Percentiles rank a stretch among this genome's conserved stretches.
phyloP scores from a whole-genome alignment of 2,797 vertebrate genomes.

The Liasis olivaceus region DNA sequence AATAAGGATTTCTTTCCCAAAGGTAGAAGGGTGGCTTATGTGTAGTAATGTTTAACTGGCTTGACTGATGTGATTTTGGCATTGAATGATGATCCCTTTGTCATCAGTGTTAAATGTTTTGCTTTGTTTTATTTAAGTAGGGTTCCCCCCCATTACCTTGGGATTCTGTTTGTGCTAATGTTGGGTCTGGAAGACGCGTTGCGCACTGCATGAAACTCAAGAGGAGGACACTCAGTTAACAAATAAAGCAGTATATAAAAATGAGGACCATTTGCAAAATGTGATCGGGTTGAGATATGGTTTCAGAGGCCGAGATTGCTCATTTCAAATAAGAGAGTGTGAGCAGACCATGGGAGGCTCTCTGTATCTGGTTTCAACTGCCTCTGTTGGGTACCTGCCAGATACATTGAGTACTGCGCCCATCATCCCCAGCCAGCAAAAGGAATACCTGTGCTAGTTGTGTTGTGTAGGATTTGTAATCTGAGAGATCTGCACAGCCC shows the following conservation, averaged over 20 bases:
- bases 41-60: not conserved
- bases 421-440: not conserved
- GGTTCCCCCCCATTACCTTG: not conserved
- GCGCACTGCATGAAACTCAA: not conserved
- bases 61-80: not conserved
- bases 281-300: not conserved
- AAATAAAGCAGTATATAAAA: not conserved
- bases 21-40: not conserved
- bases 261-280: not conserved
- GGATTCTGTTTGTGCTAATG: not conserved
- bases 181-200: not conserved
- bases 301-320: not conserved
- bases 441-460: not conserved
- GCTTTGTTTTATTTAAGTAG: not conserved
- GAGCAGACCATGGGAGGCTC: not conserved
- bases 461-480: not conserved
- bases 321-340: not conserved
- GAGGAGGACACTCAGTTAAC: not conserved
- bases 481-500: not conserved
- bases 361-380: not conserved
- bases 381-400: not conserved
- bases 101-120: not conserved
- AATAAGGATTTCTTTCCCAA: not conserved
- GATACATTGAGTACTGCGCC: not conserved
- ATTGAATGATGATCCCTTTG: not conserved